Percentiles rank a stretch among this genome's conserved stretches.
phyloP scores from a whole-genome alignment of 2,113 vertebrate species.

The Cinclus cinclus region DNA sequence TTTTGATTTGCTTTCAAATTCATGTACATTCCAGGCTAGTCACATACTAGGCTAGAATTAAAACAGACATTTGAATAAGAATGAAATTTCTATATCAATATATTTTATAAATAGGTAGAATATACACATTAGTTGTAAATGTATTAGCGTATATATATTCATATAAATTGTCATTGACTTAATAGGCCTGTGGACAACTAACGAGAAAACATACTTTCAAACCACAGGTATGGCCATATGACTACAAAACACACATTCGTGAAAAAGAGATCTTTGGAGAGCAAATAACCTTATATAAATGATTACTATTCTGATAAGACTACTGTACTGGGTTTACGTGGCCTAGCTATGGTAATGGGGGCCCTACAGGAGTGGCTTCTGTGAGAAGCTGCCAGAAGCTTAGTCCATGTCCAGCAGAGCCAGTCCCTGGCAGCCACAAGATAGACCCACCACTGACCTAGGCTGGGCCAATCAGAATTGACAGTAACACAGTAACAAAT shows the following conservation, averaged over 20 bases:
- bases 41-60: neutral
- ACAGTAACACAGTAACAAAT: rapidly evolving
- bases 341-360: neutral
- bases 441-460: rapidly evolving
- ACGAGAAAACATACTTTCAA: neutral
- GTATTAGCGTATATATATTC: neutral
- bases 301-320: neutral
- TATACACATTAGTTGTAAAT: neutral
- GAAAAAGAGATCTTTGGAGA: neutral
- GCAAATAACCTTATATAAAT: neutral
- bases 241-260: neutral
- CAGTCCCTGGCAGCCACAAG: neutral
- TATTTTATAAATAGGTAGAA: neutral
- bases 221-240: neutral
- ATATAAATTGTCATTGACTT: neutral
- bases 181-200: neutral
- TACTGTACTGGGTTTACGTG: neutral
- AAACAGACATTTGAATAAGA: neutral
- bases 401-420: neutral
- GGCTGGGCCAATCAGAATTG: neutral
- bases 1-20: neutral
- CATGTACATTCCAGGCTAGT: neutral
- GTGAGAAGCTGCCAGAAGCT: neutral
- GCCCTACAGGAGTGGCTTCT: neutral
- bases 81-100: neutral